Evolutionary conservation across 1,140 invertebrate genomes (phyloP), one percentile per base, ranked within the genome.

Genomic region (Pseudomyrmex pallidus): DNA sequence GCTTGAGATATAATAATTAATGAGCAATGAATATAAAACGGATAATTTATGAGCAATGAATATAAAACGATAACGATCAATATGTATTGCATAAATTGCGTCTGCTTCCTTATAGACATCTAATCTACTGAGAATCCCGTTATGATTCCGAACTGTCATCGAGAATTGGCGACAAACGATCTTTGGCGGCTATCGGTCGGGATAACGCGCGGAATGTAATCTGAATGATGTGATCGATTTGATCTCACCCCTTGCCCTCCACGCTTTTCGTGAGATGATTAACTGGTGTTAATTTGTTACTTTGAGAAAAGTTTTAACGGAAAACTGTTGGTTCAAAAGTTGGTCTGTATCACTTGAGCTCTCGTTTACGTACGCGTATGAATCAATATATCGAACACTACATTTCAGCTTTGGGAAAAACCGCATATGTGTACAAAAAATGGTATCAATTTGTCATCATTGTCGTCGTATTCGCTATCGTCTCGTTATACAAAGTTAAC

Each of bases 141-240:
- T 78, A 78, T 8, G 9, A 70, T 57, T 20, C 54, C 64, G 20
- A 50, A 59, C 52, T 59, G 76, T 80, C 66, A 25, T 61, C 76
- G 25, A 80, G 67, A 25, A 77, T 7, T 15, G 63, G 61, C 66
- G 76, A 80, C 66, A 44, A 70, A 59, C 35, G 35, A 35, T n/a
- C 17, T 20, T 10, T 25, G 25, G 35, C 20, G 12, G 5, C 13
- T 7, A 13, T 2, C 52, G 56, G 46, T 57, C 78, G 85, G 56
- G 72, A 67, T 50, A 48, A 22, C 4, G 13, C 66, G 54, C 48
- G 87, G 74, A 86, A 89, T 88, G 82, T 66, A 61, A 82, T 86
- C 84, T 76, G 78, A 76, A 80, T 73, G 78, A 82, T 78, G 87
- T 78, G 87, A 76, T 61, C 77, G 86, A 78, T 61, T 59, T 46